Evolutionary conservation across 2,797 vertebrate genomes (phyloP).

Genomic region (Macrochelys suwanniensis): DNA sequence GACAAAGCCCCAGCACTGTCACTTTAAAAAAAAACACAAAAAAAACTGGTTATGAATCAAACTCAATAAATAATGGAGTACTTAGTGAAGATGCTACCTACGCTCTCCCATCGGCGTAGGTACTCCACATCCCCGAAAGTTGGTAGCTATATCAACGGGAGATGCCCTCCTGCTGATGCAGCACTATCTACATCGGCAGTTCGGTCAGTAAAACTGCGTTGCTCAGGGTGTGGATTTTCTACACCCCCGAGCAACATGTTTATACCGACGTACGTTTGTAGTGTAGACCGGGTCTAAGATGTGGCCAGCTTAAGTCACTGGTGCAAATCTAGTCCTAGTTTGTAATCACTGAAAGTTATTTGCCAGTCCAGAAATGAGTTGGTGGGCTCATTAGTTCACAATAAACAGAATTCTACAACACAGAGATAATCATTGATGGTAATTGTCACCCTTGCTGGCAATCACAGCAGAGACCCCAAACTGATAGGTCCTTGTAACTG

Average conservation of each 20-base stretch:
- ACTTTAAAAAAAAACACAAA: background rate
- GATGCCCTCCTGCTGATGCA: too few species aligned
- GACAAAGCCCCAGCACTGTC: background rate
- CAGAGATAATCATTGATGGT: background rate
- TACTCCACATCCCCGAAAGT: background rate
- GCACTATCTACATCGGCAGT: too few species aligned
- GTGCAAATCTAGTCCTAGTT: background rate
- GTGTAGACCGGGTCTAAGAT: background rate
- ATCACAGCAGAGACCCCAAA: background rate
- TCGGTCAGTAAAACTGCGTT: background rate
- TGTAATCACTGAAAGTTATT: background rate
- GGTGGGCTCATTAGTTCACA: background rate
- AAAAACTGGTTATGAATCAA: background rate
- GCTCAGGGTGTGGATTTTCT: background rate
- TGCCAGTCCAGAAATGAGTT: constrained; percentile 23
- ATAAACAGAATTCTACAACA: background rate
- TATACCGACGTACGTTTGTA: background rate
- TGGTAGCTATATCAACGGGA: too few species aligned
- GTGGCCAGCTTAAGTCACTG: background rate
- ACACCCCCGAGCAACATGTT: background rate
- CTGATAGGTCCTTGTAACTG: background rate
- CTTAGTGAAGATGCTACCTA: background rate
- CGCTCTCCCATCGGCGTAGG: background rate
- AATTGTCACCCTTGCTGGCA: background rate
- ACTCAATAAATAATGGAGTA: background rate